These are phyloP conservation scores for Platichthys flesus DNA, from an alignment of 2,113 vertebrate species.

Conservation along the genomic window DNA sequence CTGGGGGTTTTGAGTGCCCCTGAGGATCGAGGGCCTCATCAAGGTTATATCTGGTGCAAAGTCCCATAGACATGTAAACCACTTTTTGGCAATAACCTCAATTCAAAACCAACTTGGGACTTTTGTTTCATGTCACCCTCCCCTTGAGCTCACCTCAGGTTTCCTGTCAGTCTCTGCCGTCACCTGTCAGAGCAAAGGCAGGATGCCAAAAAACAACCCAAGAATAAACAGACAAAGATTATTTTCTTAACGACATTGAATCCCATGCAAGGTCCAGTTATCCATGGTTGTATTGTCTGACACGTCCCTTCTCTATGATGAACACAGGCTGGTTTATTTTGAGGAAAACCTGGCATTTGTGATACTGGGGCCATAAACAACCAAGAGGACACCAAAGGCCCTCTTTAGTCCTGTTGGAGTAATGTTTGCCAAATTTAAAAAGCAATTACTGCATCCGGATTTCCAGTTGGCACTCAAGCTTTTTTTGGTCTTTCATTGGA, in stretches of 20 bases:
- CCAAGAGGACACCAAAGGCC: not conserved
- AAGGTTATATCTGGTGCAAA: not conserved
- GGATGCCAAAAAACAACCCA: not conserved
- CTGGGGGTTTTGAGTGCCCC: not conserved
- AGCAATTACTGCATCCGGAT: not conserved
- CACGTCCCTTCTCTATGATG: not conserved
- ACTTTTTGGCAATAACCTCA: not conserved
- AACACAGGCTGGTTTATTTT: not conserved
- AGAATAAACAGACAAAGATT: not conserved
- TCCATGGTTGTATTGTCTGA: not conserved
- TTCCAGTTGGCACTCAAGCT: too few relatives aligned
- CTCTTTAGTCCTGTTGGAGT: too few relatives aligned
- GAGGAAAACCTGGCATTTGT: not conserved
- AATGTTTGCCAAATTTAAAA: not conserved
- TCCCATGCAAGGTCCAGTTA: not conserved
- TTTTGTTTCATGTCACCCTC: not conserved
- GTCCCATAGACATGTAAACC: not conserved
- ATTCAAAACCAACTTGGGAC: not conserved
- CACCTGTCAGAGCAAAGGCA: not conserved
- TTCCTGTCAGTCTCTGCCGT: not conserved
- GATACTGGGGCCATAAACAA: not conserved
- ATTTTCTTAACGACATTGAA: not conserved
- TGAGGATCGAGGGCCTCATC: not conserved
- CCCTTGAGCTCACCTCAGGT: not conserved
- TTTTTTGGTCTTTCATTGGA: not conserved